phyloP scores from a whole-genome alignment of 2,113 vertebrate genomes.

The Poeciliopsis occidentalis region DNA sequence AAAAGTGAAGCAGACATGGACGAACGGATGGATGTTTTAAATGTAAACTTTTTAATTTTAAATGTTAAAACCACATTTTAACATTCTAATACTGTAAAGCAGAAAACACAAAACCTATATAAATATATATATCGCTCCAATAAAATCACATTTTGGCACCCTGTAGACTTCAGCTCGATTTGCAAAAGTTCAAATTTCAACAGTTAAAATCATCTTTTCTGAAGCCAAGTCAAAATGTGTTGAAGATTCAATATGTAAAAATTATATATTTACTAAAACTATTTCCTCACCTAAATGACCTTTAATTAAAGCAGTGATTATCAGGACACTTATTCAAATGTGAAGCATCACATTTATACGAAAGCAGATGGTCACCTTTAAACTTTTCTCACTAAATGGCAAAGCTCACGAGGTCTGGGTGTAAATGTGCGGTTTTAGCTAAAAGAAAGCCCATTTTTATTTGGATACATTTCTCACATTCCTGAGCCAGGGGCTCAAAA shows the following conservation, averaged over 20 bases:
- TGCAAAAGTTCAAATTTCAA: too few relatives aligned
- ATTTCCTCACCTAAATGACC: not conserved
- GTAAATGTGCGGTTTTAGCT: slow-evolving; percentile 36
- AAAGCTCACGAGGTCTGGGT: slow-evolving; percentile 46
- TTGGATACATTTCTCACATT: slow-evolving; percentile 61
- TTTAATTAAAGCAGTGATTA: slow-evolving; percentile 3
- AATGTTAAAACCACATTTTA: not conserved
- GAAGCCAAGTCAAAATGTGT: too few relatives aligned
- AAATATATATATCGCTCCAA: not conserved
- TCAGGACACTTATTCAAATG: slow-evolving; percentile 7
- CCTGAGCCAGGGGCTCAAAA: slow-evolving; percentile 35
- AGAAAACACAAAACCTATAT: not conserved
- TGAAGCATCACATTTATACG: slow-evolving; percentile 9
- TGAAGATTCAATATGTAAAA: too few relatives aligned
- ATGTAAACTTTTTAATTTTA: not conserved
- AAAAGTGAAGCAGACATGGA: too few relatives aligned
- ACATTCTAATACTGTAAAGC: not conserved
- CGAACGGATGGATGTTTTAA: not conserved
- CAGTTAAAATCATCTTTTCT: too few relatives aligned
- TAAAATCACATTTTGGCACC: too few relatives aligned
- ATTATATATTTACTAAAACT: not conserved
- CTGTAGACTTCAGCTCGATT: too few relatives aligned
- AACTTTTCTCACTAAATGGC: slow-evolving; percentile 16
- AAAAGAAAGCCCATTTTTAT: slow-evolving; percentile 51
- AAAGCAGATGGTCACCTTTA: not conserved